Percentiles rank a stretch among this genome's conserved stretches.
These are phyloP conservation scores for Origma solitaria DNA, from an alignment of 2,113 vertebrate genomes.

Conservation along the genomic window DNA sequence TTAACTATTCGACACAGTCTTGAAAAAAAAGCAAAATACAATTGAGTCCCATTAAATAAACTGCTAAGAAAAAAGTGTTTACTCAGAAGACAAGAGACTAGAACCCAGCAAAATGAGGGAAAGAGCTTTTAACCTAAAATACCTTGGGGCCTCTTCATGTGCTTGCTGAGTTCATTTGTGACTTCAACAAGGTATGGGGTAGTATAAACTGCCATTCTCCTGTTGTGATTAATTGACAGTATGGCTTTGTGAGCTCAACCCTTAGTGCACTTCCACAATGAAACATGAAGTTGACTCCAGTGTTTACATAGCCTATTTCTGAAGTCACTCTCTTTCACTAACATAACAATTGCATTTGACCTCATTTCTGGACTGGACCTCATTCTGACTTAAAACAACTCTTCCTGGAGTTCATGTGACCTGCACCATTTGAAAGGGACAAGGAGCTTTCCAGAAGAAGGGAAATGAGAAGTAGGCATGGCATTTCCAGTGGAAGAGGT, in stretches of 20 bases:
- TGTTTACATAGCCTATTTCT: slow-evolving; percentile 49
- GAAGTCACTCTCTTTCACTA: slow-evolving; percentile 23
- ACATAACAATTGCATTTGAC: background rate
- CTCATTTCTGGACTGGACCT: slow-evolving; percentile 17
- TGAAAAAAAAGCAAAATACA: background rate
- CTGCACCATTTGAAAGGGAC: background rate
- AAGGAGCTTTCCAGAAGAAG: slow-evolving; percentile 8
- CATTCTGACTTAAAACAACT: slow-evolving; percentile 18
- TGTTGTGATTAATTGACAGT: background rate
- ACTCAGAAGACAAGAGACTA: background rate
- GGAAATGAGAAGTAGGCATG: slow-evolving; percentile 15
- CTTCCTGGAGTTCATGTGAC: background rate
- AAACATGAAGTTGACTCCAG: background rate
- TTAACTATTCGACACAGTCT: background rate
- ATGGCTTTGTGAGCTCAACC: background rate
- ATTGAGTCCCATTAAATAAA: background rate
- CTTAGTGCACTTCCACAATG: background rate
- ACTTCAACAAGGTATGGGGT: background rate
- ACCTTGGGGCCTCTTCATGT: background rate
- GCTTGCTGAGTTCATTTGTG: background rate
- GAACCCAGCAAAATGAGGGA: background rate
- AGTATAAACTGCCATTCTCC: background rate
- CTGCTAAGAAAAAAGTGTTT: background rate
- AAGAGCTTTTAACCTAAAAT: background rate
- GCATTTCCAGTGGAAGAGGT: slow-evolving; percentile 51